phyloP scores from a whole-genome alignment of 2,888 invertebrate species.

The Dioctria rufipes region DNA sequence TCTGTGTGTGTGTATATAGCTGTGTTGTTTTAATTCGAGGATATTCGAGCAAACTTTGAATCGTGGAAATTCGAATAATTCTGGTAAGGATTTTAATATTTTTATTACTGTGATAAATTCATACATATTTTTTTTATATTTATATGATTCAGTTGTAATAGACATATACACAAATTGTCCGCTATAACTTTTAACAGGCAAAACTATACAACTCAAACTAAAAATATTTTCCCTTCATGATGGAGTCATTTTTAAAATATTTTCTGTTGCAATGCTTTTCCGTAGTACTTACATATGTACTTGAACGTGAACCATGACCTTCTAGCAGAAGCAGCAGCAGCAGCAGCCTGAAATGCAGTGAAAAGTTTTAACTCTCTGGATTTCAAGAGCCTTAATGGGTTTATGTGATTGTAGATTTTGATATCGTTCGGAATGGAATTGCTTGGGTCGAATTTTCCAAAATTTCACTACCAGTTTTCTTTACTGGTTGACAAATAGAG shows the following conservation, averaged over 20 bases:
- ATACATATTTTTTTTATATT: too few species aligned
- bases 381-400: background rate
- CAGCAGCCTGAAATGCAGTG: background rate
- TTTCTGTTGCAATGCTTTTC: too few species aligned
- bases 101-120: too few species aligned
- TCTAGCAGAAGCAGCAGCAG: background rate
- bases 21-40: background rate
- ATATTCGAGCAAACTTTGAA: background rate
- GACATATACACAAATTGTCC: background rate
- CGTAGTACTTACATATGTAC: too few species aligned
- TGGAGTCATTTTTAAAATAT: too few species aligned
- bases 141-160: too few species aligned
- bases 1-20: background rate
- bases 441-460: background rate
- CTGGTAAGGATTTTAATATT: background rate
- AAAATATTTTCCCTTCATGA: background rate
- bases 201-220: too few species aligned
- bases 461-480: too few species aligned
- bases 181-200: background rate
- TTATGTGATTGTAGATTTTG: background rate
- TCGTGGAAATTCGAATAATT: background rate
- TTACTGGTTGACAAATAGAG: too few species aligned
- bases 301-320: background rate
- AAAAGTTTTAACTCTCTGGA: background rate
- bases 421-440: background rate